Conservation (phyloP, 2,797 vertebrate species). For the Netta rufina region DNA sequence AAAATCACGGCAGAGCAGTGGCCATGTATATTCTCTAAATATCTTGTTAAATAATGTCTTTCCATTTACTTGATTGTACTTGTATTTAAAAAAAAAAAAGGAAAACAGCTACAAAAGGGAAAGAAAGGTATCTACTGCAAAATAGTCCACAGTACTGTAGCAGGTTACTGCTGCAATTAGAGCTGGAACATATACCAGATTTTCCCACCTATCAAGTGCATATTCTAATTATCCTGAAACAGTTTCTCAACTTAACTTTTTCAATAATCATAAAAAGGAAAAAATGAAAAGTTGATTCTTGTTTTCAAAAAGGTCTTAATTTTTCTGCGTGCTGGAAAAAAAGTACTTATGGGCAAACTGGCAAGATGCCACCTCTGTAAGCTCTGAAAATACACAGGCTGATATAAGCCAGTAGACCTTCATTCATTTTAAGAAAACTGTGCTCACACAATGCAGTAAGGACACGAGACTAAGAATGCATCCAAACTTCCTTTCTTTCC, state of each 20-base stretch:
- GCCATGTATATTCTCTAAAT: not conserved
- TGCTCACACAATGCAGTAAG: not conserved
- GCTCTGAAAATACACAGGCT: not conserved
- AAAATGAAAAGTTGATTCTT: not conserved
- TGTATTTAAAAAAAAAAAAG: not conserved
- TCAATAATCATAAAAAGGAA: not conserved
- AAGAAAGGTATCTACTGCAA: not conserved
- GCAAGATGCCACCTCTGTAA: not conserved
- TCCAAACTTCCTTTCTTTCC: not conserved
- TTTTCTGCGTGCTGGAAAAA: not conserved
- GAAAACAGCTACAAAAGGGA: not conserved
- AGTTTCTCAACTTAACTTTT: not conserved
- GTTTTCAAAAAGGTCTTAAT: not conserved
- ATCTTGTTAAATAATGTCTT: not conserved
- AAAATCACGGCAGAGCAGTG: not conserved
- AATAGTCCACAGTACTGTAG: not conserved
- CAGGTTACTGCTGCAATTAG: not conserved
- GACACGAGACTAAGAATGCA: rapidly evolving
- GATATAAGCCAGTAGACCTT: not conserved
- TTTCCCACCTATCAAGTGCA: not conserved
- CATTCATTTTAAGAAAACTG: not conserved
- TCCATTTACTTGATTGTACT: not conserved
- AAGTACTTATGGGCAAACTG: not conserved
- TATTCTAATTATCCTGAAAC: not conserved
- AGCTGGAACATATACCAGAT: not conserved